Base-by-base conservation (phyloP, 2,797 vertebrate species). In the Cygnus olor region DNA sequence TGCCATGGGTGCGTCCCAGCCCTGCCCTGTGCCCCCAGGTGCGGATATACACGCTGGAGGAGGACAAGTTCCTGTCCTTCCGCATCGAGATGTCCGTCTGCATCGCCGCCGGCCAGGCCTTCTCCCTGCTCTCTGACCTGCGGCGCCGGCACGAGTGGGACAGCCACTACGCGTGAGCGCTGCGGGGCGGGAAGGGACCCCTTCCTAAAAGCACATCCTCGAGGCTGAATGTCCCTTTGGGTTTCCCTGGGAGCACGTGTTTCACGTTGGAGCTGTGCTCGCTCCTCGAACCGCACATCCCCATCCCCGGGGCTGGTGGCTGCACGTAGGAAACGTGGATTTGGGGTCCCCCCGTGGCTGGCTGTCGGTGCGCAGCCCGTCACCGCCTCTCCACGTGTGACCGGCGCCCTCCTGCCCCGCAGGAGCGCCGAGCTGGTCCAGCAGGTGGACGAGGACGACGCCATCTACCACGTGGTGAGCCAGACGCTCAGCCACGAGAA, bases 31-130 rank as follows among this genome's bases (percentile, higher is more conserved):
- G 34, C 77, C 45, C 8, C 66, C 15, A 11, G 99, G 98, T 99
- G 88, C 97, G 97, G 94, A 97, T 99, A 89, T 99, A 98, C 97
- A 99, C 98, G 0, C 97, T 99, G 95, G 99, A 99, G 97, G 99
- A 99, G 88, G 99, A 99, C 97, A 98, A 98, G 65, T 98, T 98
- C 97, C 98, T 99, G 85, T 99, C 98, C 80, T 99, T 99, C 96
- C 99, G 98, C 90, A 98, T 99, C 77, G 99, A 99, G 97, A 99
- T 98, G 78, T 94, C 95, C 0, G 98, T 99, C 77, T 84, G 92
- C 2, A 96, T 99, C 49, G 54, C 98, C 0, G 98, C 98, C 3
- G 85, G 96, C 95, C 98, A 98, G 93, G 98, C 98, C 74, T 99
- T 99, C 97, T 91, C 97, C 71, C 97, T 99, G 72, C 98, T 99